phyloP scores from a whole-genome alignment of 2,888 invertebrate genomes.

The Linnaemya tessellans region DNA sequence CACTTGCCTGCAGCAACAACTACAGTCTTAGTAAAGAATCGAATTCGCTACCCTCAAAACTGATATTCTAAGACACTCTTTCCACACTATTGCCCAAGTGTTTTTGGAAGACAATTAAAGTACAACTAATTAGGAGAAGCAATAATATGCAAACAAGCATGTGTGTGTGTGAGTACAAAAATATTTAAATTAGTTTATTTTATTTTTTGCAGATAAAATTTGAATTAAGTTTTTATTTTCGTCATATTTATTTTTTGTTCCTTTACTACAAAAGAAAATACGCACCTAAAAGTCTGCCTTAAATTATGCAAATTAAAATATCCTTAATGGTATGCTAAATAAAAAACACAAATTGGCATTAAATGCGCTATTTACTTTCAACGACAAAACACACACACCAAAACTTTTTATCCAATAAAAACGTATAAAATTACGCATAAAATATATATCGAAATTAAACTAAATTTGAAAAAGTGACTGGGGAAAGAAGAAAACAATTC shows the following conservation, averaged over 20 bases:
- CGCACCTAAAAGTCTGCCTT: constrained; percentile 28
- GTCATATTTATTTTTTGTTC: no score
- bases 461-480: constrained; percentile 17
- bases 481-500: constrained; percentile 7
- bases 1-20: no score
- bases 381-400: neutral
- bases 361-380: constrained; percentile 48
- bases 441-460: neutral
- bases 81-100: no score
- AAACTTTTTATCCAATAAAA: neutral
- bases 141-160: no score
- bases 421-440: constrained; percentile 3
- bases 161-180: no score
- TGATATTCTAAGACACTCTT: no score
- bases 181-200: no score
- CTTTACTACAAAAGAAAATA: neutral
- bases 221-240: neutral
- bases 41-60: no score
- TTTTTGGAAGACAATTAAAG: no score
- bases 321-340: constrained; percentile 24
- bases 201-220: no score
- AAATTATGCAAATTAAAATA: neutral
- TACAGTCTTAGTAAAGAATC: no score
- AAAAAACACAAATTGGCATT: constrained; percentile 48
- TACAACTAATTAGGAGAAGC: no score